Percentiles rank a stretch among this genome's conserved stretches.
phyloP scores from a whole-genome alignment of 2,113 vertebrate genomes.

The Heterocephalus glaber region DNA sequence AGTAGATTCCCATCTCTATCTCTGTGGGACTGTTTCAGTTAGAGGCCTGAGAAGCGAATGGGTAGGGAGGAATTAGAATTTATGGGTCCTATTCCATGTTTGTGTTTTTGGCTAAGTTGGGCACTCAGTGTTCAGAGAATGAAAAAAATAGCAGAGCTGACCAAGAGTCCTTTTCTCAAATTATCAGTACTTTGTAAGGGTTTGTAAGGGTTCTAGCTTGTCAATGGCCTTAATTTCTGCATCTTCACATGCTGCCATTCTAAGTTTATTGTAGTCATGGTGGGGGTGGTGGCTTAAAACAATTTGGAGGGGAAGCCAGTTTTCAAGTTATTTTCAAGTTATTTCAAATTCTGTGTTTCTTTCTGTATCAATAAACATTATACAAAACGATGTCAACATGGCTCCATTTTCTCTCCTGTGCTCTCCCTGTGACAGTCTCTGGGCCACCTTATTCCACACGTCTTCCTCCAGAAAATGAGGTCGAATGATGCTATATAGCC shows the following conservation, averaged over 20 bases:
- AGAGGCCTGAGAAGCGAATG: neutral
- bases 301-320: neutral
- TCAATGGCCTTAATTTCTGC: neutral
- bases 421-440: neutral
- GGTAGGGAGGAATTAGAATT: neutral
- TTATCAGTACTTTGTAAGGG: neutral
- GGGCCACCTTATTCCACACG: neutral
- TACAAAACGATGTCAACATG: conserved; percentile 42
- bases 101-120: neutral
- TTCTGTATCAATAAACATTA: conserved; percentile 41
- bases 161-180: neutral
- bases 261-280: neutral
- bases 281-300: neutral
- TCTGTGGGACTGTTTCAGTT: neutral
- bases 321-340: conserved; percentile 45
- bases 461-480: neutral
- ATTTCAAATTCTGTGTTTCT: conserved; percentile 55
- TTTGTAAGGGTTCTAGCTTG: neutral
- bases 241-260: neutral
- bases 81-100: neutral
- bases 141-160: neutral
- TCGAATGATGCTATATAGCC: neutral
- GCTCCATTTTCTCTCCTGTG: neutral
- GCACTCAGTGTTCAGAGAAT: neutral
- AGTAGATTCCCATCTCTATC: neutral